Conservation (phyloP, 2,888 invertebrate genomes). For the Morpho deidamia region DNA sequence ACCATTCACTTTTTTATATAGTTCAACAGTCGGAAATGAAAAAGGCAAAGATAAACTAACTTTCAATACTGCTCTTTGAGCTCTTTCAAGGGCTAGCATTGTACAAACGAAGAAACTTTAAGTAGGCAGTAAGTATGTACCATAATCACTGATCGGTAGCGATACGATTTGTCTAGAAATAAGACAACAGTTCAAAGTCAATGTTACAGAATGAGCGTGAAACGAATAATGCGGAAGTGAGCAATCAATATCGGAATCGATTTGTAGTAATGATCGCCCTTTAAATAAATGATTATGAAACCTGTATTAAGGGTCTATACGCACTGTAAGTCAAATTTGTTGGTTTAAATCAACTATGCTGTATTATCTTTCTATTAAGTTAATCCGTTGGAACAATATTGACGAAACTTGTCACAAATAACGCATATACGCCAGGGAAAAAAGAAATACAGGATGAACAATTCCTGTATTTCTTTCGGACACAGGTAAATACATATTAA, state of each 20-base stretch:
- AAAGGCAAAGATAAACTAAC: no score
- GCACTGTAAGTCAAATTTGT: slow-evolving; percentile 3
- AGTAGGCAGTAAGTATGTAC: slow-evolving; percentile 4
- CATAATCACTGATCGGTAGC: slow-evolving; percentile 23
- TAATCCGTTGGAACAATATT: no score
- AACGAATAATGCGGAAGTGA: slow-evolving; percentile 62
- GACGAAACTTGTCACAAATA: no score
- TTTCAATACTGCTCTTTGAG: no score
- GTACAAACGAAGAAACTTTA: slow-evolving; percentile 2
- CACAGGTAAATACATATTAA: no score
- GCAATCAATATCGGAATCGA: slow-evolving; percentile 68
- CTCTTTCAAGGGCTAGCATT: no score
- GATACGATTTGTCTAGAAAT: slow-evolving; percentile 36
- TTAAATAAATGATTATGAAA: slow-evolving; percentile 66
- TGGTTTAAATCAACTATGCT: not conserved
- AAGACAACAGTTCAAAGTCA: slow-evolving; percentile 36
- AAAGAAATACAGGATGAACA: no score
- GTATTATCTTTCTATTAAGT: not conserved
- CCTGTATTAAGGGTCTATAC: slow-evolving; percentile 40
- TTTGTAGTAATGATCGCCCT: slow-evolving; percentile 56
- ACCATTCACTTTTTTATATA: no score
- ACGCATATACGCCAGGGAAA: no score
- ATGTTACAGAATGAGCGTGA: slow-evolving; percentile 35
- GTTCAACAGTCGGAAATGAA: no score
- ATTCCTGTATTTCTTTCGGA: no score